Evolutionary conservation across 2,888 invertebrate species (phyloP).

Genomic region (Harpalus rufipes): DNA sequence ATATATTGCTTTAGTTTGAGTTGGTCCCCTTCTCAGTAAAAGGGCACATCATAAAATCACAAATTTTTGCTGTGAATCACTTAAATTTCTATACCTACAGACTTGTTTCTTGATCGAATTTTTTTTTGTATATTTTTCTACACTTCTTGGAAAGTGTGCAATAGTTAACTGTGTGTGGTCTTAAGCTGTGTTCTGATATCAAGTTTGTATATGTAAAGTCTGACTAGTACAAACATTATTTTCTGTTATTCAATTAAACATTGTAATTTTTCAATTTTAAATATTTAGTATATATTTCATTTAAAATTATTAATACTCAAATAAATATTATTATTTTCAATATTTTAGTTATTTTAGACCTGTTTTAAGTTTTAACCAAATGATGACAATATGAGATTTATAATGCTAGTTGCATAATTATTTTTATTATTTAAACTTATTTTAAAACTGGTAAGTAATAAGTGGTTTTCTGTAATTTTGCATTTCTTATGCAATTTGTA

Average conservation of each 20-base stretch:
- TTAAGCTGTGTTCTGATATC: constrained; percentile 55
- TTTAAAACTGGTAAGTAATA: constrained; percentile 14
- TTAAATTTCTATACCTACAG: constrained; percentile 1
- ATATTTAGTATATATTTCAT: constrained; percentile 39
- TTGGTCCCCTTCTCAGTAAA: constrained; percentile 9
- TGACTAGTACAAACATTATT: constrained; percentile 59
- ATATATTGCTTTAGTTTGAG: constrained; percentile 12
- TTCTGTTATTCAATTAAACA: constrained; percentile 40
- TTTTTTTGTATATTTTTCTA: constrained; percentile 54
- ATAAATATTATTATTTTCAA: constrained; percentile 55
- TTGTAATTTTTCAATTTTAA: constrained; percentile 44
- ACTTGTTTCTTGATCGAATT: constrained; percentile 9
- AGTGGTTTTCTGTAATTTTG: constrained; percentile 28
- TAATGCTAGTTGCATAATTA: not conserved
- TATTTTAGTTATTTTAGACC: constrained; percentile 34
- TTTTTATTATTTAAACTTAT: constrained; percentile 23
- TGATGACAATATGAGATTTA: constrained; percentile 46
- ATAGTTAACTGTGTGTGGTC: constrained; percentile 54
- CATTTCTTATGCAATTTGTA: constrained; percentile 42
- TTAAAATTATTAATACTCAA: constrained; percentile 52
- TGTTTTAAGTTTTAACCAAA: constrained; percentile 26
- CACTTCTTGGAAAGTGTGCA: constrained; percentile 58
- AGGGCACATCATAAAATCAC: constrained; percentile 26
- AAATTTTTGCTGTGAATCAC: constrained; percentile 39
- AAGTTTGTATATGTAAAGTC: constrained; percentile 58